Evolutionary conservation across 2,888 invertebrate genomes (phyloP).

Genomic region (Pseudoips prasinana): DNA sequence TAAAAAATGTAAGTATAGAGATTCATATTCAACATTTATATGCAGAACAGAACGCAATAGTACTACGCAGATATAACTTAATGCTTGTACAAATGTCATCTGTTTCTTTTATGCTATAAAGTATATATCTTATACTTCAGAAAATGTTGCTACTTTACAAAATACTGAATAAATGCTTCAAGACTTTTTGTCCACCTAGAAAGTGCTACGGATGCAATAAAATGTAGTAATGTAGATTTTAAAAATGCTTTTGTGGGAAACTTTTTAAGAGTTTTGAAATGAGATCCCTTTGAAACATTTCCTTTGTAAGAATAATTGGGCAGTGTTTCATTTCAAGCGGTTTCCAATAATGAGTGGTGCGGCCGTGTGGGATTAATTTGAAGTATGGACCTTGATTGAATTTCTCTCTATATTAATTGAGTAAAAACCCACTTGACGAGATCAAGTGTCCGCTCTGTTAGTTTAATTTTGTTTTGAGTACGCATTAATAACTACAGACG

Average conservation of each 20-base stretch:
- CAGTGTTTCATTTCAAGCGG: constrained; percentile 33
- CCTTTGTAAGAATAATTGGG: constrained; percentile 24
- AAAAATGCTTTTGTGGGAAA: constrained; percentile 9
- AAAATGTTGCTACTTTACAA: no score
- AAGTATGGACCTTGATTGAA: constrained; percentile 49
- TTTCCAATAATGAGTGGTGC: constrained; percentile 41
- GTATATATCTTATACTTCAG: no score
- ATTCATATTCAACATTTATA: no score
- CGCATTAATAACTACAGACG: no score
- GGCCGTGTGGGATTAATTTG: constrained; percentile 45
- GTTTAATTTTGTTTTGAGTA: constrained; percentile 17
- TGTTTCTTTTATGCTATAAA: no score
- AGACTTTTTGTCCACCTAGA: constrained; percentile 14
- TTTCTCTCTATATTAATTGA: constrained; percentile 53
- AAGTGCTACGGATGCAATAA: constrained; percentile 5
- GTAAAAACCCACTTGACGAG: constrained; percentile 35
- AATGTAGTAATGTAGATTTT: no score
- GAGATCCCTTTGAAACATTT: constrained; percentile 14
- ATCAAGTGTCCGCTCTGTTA: constrained; percentile 34
- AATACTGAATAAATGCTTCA: no score
- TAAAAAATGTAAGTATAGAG: no score
- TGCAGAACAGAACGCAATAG: no score
- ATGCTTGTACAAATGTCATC: no score
- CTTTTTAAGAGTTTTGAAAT: constrained; percentile 8
- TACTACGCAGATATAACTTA: no score